Conservation (phyloP, 1,140 invertebrate genomes). For the Apis florea region DNA sequence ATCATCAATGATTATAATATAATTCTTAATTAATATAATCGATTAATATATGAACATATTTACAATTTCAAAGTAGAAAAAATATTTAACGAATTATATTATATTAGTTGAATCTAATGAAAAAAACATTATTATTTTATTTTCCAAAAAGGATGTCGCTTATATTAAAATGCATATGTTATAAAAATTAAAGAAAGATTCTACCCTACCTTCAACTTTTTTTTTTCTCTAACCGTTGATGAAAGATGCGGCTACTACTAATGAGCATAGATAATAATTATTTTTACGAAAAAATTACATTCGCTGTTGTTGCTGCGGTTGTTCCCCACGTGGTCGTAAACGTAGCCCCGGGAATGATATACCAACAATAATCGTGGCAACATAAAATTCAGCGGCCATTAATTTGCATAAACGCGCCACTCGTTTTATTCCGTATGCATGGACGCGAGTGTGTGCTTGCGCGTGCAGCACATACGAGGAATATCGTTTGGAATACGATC, state of each 20-base stretch:
- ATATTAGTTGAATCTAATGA: too few relatives aligned
- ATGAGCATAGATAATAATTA: not conserved
- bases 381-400: conserved; percentile 24
- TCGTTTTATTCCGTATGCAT: conserved; percentile 11
- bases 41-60: too few relatives aligned
- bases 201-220: too few relatives aligned
- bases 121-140: too few relatives aligned
- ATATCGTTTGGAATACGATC: not conserved
- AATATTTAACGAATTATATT: too few relatives aligned
- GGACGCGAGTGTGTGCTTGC: not conserved
- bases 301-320: not conserved
- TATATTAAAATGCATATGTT: too few relatives aligned
- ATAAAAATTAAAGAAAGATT: not conserved
- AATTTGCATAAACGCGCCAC: conserved; percentile 40
- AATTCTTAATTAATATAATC: too few relatives aligned
- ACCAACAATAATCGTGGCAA: conserved; percentile 22
- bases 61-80: too few relatives aligned
- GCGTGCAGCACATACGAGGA: too few relatives aligned
- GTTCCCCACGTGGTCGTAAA: conserved; percentile 7
- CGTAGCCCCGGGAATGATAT: not conserved
- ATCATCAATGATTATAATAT: too few relatives aligned
- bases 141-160: too few relatives aligned
- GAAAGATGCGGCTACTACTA: not conserved
- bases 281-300: conserved; percentile 12
- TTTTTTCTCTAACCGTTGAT: too few relatives aligned